These are phyloP conservation scores for Pangasius mekongensis DNA, from an alignment of 2,797 vertebrate species.

Conservation along the genomic window DNA sequence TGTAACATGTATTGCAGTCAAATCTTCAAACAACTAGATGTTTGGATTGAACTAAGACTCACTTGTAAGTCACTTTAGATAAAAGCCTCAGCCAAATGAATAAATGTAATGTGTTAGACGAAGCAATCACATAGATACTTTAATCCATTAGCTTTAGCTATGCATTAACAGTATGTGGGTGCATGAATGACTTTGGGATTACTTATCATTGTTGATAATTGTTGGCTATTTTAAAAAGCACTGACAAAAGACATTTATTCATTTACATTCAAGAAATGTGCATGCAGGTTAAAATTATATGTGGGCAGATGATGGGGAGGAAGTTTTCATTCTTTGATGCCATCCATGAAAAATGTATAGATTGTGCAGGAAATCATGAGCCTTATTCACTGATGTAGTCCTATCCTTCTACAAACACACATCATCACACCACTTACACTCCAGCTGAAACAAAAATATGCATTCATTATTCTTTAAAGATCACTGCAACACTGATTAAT, in stretches of 20 bases:
- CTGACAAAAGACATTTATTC: constrained; percentile 72
- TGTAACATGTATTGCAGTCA: neutral
- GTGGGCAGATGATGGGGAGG: constrained; percentile 71
- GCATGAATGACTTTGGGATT: constrained; percentile 74
- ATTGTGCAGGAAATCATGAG: neutral
- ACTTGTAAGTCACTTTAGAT: constrained; percentile 19
- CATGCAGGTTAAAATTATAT: constrained; percentile 72
- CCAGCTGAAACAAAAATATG: neutral
- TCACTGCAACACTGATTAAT: neutral
- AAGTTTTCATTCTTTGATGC: constrained; percentile 27
- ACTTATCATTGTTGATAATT: constrained; percentile 73
- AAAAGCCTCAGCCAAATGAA: constrained; percentile 27
- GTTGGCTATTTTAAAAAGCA: constrained; percentile 72
- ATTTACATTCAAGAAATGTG: constrained; percentile 79
- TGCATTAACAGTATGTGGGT: constrained; percentile 68
- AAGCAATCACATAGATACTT: constrained; percentile 22
- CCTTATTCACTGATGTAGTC: constrained; percentile 13
- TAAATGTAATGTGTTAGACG: constrained; percentile 38
- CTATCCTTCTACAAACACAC: neutral
- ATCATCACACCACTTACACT: neutral
- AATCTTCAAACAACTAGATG: neutral
- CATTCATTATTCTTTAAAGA: neutral
- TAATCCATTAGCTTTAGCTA: constrained; percentile 47
- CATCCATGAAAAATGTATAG: constrained; percentile 28
- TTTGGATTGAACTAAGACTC: neutral